These are phyloP conservation scores for Fragum fragum DNA, from an alignment of 2,888 invertebrate genomes.

Conservation along the genomic window DNA sequence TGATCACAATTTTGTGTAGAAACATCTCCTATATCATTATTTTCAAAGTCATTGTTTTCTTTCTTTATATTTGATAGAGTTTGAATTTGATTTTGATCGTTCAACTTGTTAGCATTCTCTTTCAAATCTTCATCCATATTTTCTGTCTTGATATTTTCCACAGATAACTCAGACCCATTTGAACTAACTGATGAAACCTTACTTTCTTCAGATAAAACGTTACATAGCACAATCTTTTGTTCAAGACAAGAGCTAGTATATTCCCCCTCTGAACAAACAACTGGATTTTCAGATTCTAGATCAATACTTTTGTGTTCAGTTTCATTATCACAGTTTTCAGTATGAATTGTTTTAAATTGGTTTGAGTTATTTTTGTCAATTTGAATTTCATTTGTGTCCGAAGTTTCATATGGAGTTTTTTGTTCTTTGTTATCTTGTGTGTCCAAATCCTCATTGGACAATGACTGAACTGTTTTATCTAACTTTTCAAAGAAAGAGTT, in stretches of 20 bases:
- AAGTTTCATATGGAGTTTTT: too few relatives aligned
- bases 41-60: neutral
- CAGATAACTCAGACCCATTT: too few relatives aligned
- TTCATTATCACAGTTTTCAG: neutral
- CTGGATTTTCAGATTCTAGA: too few relatives aligned
- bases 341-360: neutral
- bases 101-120: neutral
- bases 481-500: constrained; percentile 19
- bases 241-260: too few relatives aligned
- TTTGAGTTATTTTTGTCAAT: neutral
- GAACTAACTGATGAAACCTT: too few relatives aligned
- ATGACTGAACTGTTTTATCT: constrained; percentile 2
- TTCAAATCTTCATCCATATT: neutral
- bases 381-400: neutral
- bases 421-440: neutral
- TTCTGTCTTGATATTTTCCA: neutral
- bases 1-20: neutral
- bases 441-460: neutral
- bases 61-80: neutral
- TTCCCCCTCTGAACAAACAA: too few relatives aligned
- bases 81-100: neutral
- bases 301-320: neutral
- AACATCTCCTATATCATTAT: neutral
- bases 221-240: too few relatives aligned
- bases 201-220: too few relatives aligned